Evolutionary conservation across 2,888 invertebrate genomes (phyloP).

Genomic region (Rhagonycha lutea): DNA sequence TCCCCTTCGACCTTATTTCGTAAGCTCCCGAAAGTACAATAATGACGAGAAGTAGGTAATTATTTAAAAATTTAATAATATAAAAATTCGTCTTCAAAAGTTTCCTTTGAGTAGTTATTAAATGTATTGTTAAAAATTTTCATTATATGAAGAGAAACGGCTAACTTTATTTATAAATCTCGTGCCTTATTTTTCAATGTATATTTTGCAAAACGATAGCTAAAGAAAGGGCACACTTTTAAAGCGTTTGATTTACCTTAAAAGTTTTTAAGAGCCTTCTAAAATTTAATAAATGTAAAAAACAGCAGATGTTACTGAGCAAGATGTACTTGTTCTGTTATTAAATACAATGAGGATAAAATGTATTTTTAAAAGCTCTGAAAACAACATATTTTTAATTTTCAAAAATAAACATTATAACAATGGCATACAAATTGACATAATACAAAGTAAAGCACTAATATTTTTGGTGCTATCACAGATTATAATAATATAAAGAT

Average conservation of each 20-base stretch:
- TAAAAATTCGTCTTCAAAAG: background rate
- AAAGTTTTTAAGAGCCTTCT: background rate
- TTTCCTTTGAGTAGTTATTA: background rate
- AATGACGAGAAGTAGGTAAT: background rate
- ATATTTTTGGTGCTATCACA: background rate
- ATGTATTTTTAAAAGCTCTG: background rate
- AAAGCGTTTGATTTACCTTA: background rate
- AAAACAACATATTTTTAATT: background rate
- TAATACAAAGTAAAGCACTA: background rate
- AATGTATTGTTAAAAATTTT: background rate
- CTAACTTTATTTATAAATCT: background rate
- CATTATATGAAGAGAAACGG: background rate
- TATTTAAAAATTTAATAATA: background rate
- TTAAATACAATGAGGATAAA: background rate
- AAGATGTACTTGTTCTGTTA: background rate
- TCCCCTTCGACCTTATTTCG: background rate
- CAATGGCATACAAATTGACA: background rate
- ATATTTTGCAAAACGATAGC: background rate
- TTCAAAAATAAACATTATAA: background rate
- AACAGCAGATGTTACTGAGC: background rate
- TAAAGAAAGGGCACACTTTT: background rate
- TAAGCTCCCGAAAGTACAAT: background rate
- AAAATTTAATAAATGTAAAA: background rate
- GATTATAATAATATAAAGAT: too few species aligned
- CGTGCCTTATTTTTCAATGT: background rate